Evolutionary conservation across 2,797 vertebrate genomes (phyloP).

Genomic region (Lophura swinhoii): DNA sequence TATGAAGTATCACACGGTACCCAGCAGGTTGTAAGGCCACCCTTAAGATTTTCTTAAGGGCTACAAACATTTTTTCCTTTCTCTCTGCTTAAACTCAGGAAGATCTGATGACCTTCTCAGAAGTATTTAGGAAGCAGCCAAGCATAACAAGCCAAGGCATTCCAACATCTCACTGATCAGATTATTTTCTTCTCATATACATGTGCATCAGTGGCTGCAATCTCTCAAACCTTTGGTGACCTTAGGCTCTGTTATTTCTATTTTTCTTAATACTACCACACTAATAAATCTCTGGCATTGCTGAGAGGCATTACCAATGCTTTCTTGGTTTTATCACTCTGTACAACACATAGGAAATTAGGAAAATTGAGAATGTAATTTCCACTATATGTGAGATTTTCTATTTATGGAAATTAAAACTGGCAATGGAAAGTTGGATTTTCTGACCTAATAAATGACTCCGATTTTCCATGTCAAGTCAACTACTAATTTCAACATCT

Average conservation of each 20-base stretch:
- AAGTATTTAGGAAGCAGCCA: background rate
- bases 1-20: background rate
- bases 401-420: background rate
- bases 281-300: background rate
- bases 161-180: background rate
- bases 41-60: background rate
- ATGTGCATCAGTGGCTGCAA: background rate
- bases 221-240: background rate
- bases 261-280: background rate
- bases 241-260: background rate
- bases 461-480: background rate
- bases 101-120: background rate
- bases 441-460: background rate
- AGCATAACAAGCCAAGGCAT: background rate
- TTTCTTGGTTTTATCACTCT: background rate
- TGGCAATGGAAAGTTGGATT: background rate
- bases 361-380: background rate
- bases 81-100: background rate
- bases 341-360: background rate
- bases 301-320: background rate
- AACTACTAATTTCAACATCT: background rate
- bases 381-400: background rate
- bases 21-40: background rate
- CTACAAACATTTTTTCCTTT: background rate
- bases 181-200: background rate